Evolutionary conservation across 2,113 vertebrate species (phyloP).

Genomic region (Cavia porcellus): DNA sequence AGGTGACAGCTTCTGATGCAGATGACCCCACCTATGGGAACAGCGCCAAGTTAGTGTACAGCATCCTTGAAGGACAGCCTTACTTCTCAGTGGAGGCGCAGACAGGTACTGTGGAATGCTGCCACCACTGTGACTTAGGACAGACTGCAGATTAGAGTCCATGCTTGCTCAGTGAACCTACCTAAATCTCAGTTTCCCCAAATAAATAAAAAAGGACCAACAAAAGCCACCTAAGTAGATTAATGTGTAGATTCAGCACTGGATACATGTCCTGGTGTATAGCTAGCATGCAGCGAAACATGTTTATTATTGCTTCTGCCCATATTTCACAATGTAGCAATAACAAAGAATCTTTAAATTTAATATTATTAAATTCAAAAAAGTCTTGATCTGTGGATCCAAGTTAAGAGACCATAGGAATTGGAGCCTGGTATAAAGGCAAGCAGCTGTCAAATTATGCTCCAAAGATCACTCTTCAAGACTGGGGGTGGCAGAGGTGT

Average conservation of each 20-base stretch:
- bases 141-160: too few species aligned
- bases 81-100: constrained; percentile 99
- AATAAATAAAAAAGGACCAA: neutral
- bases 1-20: constrained; percentile 98
- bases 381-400: neutral
- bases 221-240: neutral
- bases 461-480: neutral
- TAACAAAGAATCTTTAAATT: neutral
- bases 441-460: neutral
- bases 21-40: constrained; percentile 99
- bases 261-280: accelerated
- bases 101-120: constrained; percentile 91
- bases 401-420: neutral
- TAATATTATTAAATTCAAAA: neutral
- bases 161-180: neutral
- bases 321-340: neutral
- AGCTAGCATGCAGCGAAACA: accelerated
- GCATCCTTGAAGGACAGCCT: constrained; percentile 97
- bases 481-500: too few species aligned
- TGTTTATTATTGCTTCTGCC: neutral
- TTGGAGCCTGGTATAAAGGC: neutral
- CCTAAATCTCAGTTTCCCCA: neutral
- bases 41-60: constrained; percentile 97
- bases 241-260: accelerated
- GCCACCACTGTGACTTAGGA: neutral